Percentiles rank a stretch among this genome's conserved stretches.
These are phyloP conservation scores for Thecocarcelia acutangulata DNA, from an alignment of 2,888 invertebrate species.

Conservation along the genomic window DNA sequence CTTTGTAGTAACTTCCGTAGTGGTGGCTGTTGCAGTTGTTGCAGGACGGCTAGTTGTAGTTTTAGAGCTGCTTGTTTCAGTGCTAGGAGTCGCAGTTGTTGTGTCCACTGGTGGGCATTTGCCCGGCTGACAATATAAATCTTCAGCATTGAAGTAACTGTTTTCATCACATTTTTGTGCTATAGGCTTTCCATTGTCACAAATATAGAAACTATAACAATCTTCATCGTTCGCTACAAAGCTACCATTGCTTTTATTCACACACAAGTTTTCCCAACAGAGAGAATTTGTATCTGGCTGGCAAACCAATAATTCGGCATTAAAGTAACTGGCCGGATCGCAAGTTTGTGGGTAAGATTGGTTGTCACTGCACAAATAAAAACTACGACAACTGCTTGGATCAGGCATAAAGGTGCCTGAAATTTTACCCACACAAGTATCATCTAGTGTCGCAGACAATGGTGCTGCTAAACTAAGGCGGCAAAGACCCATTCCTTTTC, in stretches of 20 bases:
- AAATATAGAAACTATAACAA: constrained; percentile 73
- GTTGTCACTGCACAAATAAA: constrained; percentile 74
- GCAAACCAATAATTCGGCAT: constrained; percentile 68
- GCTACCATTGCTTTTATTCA: constrained; percentile 62
- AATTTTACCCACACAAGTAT: constrained; percentile 72
- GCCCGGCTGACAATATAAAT: constrained; percentile 71
- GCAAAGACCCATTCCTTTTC: constrained; percentile 72
- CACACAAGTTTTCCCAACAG: constrained; percentile 76
- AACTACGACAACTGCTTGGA: constrained; percentile 72
- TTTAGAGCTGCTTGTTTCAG: not conserved
- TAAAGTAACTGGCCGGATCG: constrained; percentile 72
- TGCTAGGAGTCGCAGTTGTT: not conserved
- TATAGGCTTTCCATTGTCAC: constrained; percentile 65
- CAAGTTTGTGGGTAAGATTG: constrained; percentile 74
- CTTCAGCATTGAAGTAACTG: constrained; percentile 70
- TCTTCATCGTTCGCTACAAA: constrained; percentile 56
- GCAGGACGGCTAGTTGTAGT: not conserved
- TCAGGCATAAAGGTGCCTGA: constrained; percentile 73
- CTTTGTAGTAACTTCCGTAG: constrained; percentile 49
- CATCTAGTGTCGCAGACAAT: constrained; percentile 68
- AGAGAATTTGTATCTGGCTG: constrained; percentile 69
- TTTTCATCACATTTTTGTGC: constrained; percentile 71
- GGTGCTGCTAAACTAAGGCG: constrained; percentile 72
- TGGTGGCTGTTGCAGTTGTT: not conserved
- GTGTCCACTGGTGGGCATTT: constrained; percentile 68